phyloP scores from a whole-genome alignment of 2,797 vertebrate species.

The Hirundo rustica region DNA sequence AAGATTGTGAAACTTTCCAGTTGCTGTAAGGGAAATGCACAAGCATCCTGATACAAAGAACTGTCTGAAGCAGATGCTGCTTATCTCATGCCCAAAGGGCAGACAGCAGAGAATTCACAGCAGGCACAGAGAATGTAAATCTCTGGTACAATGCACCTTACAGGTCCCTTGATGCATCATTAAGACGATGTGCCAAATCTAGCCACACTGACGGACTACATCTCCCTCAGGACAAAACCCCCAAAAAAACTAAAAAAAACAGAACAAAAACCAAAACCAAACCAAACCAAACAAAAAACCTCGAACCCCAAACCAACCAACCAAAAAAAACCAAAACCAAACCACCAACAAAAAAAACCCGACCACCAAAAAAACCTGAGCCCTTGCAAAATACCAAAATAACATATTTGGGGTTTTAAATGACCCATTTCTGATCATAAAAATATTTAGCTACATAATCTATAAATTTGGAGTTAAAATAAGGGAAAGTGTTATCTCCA shows the following conservation, averaged over 20 bases:
- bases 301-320: background rate
- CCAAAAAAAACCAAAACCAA: background rate
- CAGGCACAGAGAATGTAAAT: background rate
- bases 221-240: background rate
- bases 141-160: background rate
- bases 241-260: background rate
- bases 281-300: background rate
- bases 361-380: rapidly evolving
- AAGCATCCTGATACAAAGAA: background rate
- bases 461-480: background rate
- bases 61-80: background rate
- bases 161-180: slow-evolving; percentile 22
- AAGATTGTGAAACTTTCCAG: background rate
- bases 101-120: background rate
- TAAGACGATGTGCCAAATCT: slow-evolving; percentile 18
- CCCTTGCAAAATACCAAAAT: background rate
- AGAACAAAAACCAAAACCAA: background rate
- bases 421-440: background rate
- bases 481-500: background rate
- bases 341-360: background rate
- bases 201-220: background rate
- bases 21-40: background rate
- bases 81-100: background rate
- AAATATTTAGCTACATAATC: background rate
- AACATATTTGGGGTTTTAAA: background rate